These are phyloP conservation scores for Amphiprion ocellaris DNA, from an alignment of 2,113 vertebrate genomes.

Conservation along the genomic window DNA sequence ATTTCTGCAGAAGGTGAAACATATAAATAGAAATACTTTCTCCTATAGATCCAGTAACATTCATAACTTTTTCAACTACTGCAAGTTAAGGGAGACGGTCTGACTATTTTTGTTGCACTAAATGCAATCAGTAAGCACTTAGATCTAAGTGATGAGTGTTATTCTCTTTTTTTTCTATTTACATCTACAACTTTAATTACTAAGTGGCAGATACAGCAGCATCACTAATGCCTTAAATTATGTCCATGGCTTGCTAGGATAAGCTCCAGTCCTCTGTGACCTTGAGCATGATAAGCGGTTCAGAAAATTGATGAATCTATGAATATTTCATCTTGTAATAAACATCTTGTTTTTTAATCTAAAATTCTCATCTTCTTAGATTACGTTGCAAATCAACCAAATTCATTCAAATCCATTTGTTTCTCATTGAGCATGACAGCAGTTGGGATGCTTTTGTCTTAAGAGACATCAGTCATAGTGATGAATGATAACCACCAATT, in stretches of 20 bases:
- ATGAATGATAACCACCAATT: background rate
- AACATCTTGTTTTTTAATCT: background rate
- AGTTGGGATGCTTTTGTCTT: background rate
- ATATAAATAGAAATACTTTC: slow-evolving; percentile 23
- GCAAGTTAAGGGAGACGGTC: background rate
- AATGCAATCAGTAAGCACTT: background rate
- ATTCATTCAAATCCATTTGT: background rate
- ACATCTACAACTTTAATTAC: slow-evolving; percentile 16
- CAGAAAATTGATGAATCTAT: slow-evolving; percentile 17
- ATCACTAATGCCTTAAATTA: slow-evolving; percentile 20
- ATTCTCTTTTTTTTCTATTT: background rate
- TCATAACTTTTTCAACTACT: background rate
- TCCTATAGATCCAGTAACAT: background rate
- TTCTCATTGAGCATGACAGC: background rate
- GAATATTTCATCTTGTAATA: background rate
- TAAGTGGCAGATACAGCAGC: slow-evolving; percentile 6
- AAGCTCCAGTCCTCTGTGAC: slow-evolving; percentile 1
- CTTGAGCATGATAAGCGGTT: slow-evolving; percentile 5
- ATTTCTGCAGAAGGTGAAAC: background rate
- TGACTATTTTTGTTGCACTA: background rate
- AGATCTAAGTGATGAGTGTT: background rate
- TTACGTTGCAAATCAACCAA: background rate
- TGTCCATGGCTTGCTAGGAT: background rate
- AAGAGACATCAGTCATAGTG: background rate
- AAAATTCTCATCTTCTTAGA: background rate